Evolutionary conservation across 2,113 vertebrate genomes (phyloP).

Genomic region (Odontesthes bonariensis): DNA sequence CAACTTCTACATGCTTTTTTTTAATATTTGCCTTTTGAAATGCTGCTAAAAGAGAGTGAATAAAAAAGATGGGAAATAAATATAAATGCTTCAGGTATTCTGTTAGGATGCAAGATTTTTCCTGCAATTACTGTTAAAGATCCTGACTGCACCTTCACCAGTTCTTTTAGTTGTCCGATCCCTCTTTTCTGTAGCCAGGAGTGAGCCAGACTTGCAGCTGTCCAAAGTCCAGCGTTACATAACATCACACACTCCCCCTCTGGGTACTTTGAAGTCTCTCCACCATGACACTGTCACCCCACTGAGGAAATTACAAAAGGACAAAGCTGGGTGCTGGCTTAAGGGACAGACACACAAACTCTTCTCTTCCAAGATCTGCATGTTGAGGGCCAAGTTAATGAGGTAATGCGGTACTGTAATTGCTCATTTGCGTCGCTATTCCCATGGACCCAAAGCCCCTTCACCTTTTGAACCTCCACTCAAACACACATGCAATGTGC

Average conservation of each 20-base stretch:
- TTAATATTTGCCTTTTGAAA: slow-evolving; percentile 27
- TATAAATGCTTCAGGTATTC: slow-evolving; percentile 1
- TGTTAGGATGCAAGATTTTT: neutral
- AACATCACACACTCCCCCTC: slow-evolving; percentile 58
- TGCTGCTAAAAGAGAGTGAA: neutral
- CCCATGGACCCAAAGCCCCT: slow-evolving; percentile 19
- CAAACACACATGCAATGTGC: slow-evolving; percentile 16
- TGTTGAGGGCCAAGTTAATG: slow-evolving; percentile 43
- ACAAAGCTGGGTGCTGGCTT: slow-evolving; percentile 40
- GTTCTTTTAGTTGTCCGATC: slow-evolving; percentile 35
- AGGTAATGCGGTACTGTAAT: slow-evolving; percentile 41
- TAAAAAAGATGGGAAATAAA: neutral
- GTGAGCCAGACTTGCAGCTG: slow-evolving; percentile 67
- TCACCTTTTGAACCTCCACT: slow-evolving; percentile 35
- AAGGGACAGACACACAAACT: slow-evolving; percentile 21
- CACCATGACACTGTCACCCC: slow-evolving; percentile 48
- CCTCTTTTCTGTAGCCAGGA: slow-evolving; percentile 53
- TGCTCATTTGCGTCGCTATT: slow-evolving; percentile 51
- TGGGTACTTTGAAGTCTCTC: slow-evolving; percentile 60
- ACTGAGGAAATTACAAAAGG: slow-evolving; percentile 50
- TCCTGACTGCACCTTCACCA: slow-evolving; percentile 10
- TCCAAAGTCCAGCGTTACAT: slow-evolving; percentile 69
- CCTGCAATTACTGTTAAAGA: neutral
- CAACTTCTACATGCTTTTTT: no score
- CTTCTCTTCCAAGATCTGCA: slow-evolving; percentile 15